These are phyloP conservation scores for Kryptolebias marmoratus DNA, from an alignment of 2,113 vertebrate genomes.

Conservation along the genomic window DNA sequence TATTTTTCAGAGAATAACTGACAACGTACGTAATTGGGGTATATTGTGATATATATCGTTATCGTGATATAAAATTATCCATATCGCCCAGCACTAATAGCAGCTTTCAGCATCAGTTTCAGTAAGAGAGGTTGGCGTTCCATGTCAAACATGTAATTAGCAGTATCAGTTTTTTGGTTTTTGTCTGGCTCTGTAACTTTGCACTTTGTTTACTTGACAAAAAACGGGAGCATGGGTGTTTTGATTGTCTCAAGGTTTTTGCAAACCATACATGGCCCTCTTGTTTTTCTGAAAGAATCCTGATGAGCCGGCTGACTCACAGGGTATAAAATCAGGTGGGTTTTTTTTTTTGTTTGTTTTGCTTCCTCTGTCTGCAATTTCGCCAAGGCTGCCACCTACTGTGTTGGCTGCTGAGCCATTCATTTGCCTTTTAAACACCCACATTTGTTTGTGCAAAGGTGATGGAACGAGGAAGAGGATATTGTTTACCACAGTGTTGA, in stretches of 20 bases:
- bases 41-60: too few species aligned
- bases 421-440: constrained; percentile 31
- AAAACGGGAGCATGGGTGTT: not conserved
- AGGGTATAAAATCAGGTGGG: constrained; percentile 7
- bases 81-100: too few species aligned
- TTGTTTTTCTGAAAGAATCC: constrained; percentile 5
- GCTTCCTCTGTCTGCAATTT: constrained; percentile 26
- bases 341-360: not conserved
- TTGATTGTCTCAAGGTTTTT: constrained; percentile 13
- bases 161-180: not conserved
- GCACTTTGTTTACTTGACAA: not conserved
- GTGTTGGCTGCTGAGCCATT: constrained; percentile 32
- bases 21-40: too few species aligned
- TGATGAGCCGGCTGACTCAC: constrained; percentile 18
- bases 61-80: too few species aligned
- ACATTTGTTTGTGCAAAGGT: constrained; percentile 10
- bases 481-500: constrained; percentile 22
- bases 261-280: too few species aligned
- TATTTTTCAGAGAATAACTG: too few species aligned
- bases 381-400: constrained; percentile 35
- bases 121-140: not conserved
- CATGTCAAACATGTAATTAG: not conserved
- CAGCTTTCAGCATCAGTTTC: not conserved
- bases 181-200: not conserved
- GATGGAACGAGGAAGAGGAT: constrained; percentile 25